Base-by-base conservation (phyloP, 2,888 invertebrate genomes). In the Athripsodes cinereus region DNA sequence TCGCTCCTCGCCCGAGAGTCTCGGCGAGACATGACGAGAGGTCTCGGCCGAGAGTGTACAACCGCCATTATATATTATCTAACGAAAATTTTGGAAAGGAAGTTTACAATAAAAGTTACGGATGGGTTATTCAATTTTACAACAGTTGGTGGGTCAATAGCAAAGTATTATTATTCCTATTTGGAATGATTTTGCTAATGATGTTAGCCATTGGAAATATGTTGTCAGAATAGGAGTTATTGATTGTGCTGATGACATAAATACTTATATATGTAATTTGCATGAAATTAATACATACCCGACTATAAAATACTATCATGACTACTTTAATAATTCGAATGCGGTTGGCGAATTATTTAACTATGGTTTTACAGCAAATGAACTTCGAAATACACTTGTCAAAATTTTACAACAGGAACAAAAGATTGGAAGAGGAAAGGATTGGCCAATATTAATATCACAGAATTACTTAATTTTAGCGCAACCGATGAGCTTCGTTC, bases 131-230 rank as follows among this genome's bases (percentile, higher is more conserved):
- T 2, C 92, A 96, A 72, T 97, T 97, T 78, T 98, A 96, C 71
- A 96, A 92, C 72, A 91, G 91, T 67, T 98, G 92, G 85, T 98
- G 98, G 72, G 97, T 97, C 0, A 93, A 92, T 71, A 98, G 98
- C 70, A 85, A 90, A 66, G 77, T 88, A 22, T 98, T 94, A n/a
- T 94, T 73, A 92, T 96, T 0, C 94, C 96, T 0, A 83, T 82
- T 44, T 98, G 88, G 82, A 96, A 93, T 71, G 74, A 80, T 19
- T 73, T 96, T 51, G 94, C 92, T 0, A 76, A 78, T 8, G 82
- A 87, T 66, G 71, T 87, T 52, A 67, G 72, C 52, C 70, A 76
- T 26, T 96, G 96, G 96, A 80, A 78, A 61, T 82, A 84, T 66
- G 78, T 91, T 1, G 73, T 96, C 11, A 78, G 78, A 57, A 72